A percentile compares a stretch with the other conserved stretches of the same genome.
These are phyloP conservation scores for Heliopora coerulea DNA, from an alignment of 92 coral and sea anemone genomes.

Conservation along the genomic window DNA sequence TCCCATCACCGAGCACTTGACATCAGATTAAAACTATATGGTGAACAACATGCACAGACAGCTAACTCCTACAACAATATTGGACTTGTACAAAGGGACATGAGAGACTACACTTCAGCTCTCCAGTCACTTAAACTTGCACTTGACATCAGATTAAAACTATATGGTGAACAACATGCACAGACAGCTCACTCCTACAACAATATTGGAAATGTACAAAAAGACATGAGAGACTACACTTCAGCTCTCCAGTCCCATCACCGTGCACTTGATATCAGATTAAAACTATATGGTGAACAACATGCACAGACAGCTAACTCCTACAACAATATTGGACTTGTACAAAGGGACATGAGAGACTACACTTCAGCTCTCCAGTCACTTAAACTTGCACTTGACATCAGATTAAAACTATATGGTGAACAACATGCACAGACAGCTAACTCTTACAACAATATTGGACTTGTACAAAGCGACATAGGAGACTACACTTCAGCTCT, in stretches of 20 bases:
- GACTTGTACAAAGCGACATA: conserved; percentile 9
- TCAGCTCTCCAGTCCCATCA: neutral
- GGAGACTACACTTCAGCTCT: conserved; percentile 7
- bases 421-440: conserved; percentile 27
- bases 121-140: neutral
- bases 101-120: neutral
- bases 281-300: neutral
- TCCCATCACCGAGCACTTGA: conserved; percentile 1
- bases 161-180: conserved; percentile 11
- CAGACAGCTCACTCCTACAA: conserved; percentile 2
- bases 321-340: too few relatives aligned
- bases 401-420: conserved; percentile 28
- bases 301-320: too few relatives aligned
- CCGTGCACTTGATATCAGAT: neutral
- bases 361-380: neutral
- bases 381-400: conserved; percentile 27
- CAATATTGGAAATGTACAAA: neutral
- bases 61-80: neutral
- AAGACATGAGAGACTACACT: too few relatives aligned
- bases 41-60: neutral
- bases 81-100: neutral
- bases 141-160: conserved; percentile 23
- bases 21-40: neutral
- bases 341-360: too few relatives aligned
- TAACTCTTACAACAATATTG: conserved; percentile 23